Conservation (phyloP, 2,888 invertebrate species). For the Leucophenga montana region DNA sequence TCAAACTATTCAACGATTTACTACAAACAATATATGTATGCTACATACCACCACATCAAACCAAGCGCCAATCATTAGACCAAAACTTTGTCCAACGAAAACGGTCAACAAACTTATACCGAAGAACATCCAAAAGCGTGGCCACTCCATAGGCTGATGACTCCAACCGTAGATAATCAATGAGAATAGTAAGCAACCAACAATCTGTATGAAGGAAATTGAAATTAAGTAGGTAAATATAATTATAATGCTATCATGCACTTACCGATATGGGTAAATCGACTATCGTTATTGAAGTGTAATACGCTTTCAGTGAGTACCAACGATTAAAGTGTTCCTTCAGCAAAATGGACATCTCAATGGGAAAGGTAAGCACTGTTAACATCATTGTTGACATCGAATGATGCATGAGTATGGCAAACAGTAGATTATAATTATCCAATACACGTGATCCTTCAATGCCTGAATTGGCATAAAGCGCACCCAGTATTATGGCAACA, state of each 20-base stretch:
- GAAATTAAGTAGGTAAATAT: neutral
- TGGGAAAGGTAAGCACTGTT: conserved; percentile 86
- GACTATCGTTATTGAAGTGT: conserved; percentile 82
- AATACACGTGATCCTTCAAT: conserved; percentile 84
- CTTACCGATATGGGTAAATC: conserved; percentile 85
- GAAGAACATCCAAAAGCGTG: conserved; percentile 89
- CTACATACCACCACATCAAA: conserved; percentile 86
- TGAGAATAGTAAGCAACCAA: conserved; percentile 82
- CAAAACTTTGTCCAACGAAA: conserved; percentile 93
- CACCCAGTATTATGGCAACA: conserved; percentile 84
- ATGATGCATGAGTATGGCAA: conserved; percentile 93
- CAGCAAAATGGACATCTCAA: conserved; percentile 84
- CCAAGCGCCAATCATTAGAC: conserved; percentile 91
- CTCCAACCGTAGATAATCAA: conserved; percentile 91
- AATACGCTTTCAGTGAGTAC: conserved; percentile 90
- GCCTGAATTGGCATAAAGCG: conserved; percentile 83
- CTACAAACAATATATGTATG: neutral
- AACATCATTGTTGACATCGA: conserved; percentile 95
- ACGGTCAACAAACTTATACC: conserved; percentile 86
- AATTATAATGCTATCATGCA: neutral
- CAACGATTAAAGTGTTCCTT: conserved; percentile 92
- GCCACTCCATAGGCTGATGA: conserved; percentile 86
- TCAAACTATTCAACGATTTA: no score
- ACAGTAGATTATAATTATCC: conserved; percentile 90
- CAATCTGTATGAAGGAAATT: conserved; percentile 74